Base-by-base conservation (phyloP, 2,888 invertebrate species). In the Oscheius sp. region DNA sequence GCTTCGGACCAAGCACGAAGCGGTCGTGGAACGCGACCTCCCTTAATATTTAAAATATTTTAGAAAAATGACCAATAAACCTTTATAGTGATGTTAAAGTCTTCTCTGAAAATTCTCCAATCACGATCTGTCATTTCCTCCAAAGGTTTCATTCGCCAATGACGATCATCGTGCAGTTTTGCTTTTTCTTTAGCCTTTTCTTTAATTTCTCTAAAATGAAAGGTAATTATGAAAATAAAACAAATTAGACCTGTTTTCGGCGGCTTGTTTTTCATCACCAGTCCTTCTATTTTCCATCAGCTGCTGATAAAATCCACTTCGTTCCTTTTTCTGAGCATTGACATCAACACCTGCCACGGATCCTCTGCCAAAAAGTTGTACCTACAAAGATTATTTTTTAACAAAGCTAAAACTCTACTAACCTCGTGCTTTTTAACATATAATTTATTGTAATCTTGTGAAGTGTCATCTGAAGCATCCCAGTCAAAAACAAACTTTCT, bases 401-500 rank as follows among this genome's bases (percentile, higher is more conserved):
- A 35, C 5, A 35, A 35, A 9, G 35, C 9, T 35, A 35, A 9
- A 35, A 35, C 9, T 35, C 35, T 35, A 35, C 35, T 3, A 16
- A 76, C 82, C 90, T 96, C 95, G 90, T 99, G 98, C 63, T 94
- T 92, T 84, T 97, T 95, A 89, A 97, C 98, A 88, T 99, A 99
- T 25, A 99, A 91, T 75, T 93, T 93, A 89, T 99, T 99, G 88
- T 99, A 99, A 91, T 99, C 99, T 77, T 93, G 85, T 1, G 96
- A 95, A 0, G 99, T 99, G 88, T 99, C 99, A 90, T 99, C 99
- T 0, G 94, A 94, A 0, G 96, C 96, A 90, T 99, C 99, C 99
- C 99, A 99, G 90, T 99, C 99, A 90, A 99, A 99, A 0, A 99
- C 98, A 91, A 99, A 99, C 90, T 99, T 99, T 18, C 98, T 92